Evolutionary conservation across 2,113 vertebrate species (phyloP).

Genomic region (Anseranas semipalmata): DNA sequence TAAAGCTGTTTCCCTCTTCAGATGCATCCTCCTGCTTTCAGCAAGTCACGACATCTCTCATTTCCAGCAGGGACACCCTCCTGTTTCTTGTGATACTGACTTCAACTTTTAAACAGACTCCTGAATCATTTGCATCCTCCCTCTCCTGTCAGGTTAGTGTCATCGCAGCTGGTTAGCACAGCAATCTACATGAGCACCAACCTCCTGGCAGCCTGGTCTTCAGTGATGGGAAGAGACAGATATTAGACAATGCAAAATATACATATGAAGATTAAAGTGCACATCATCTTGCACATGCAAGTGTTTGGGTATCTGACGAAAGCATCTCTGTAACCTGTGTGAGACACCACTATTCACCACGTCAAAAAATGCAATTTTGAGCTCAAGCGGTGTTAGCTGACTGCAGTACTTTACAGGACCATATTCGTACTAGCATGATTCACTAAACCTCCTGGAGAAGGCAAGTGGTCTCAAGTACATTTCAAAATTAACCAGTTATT

Average conservation of each 20-base stretch:
- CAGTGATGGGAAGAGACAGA: background rate
- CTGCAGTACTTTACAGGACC: background rate
- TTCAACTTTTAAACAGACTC: background rate
- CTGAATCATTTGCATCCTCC: fast-evolving
- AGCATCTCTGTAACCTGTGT: background rate
- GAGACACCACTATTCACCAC: background rate
- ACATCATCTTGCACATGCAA: fast-evolving
- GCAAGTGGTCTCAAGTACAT: background rate
- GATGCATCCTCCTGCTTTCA: background rate
- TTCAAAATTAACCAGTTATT: background rate
- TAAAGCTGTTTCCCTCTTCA: background rate
- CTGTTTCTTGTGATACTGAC: background rate
- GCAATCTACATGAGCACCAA: background rate
- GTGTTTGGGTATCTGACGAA: background rate
- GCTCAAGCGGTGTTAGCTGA: fast-evolving
- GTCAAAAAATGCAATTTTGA: background rate
- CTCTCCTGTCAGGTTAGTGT: background rate
- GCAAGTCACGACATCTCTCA: background rate
- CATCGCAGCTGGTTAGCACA: background rate
- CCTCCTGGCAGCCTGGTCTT: fast-evolving
- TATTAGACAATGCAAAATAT: background rate
- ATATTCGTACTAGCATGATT: background rate
- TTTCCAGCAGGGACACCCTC: background rate
- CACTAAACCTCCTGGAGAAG: background rate
- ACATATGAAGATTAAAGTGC: background rate